These are phyloP conservation scores for Enteromius mattozi DNA, from an alignment of 2,797 vertebrate genomes.

Conservation along the genomic window DNA sequence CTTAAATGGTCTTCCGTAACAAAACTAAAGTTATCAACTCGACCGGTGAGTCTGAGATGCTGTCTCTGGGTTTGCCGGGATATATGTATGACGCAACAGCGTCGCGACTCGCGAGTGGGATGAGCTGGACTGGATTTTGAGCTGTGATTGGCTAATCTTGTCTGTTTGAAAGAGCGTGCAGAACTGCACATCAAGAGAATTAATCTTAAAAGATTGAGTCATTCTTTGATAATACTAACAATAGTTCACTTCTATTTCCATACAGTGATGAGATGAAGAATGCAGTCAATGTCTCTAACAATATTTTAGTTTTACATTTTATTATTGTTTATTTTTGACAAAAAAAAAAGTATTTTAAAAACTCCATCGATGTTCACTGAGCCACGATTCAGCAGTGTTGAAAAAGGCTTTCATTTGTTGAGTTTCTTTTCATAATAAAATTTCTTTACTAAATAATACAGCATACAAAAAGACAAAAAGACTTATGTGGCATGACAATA, in stretches of 20 bases:
- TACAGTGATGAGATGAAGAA: background rate
- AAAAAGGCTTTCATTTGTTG: background rate
- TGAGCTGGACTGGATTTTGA: background rate
- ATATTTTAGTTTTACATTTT: background rate
- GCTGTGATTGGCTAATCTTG: constrained; percentile 7
- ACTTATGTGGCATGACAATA: background rate
- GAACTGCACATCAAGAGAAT: background rate
- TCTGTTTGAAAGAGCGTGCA: background rate
- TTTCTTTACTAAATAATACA: background rate
- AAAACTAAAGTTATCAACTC: background rate
- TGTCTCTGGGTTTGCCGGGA: background rate
- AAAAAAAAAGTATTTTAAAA: background rate
- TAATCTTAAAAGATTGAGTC: background rate
- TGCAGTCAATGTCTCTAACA: background rate
- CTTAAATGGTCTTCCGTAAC: background rate
- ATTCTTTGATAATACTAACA: background rate
- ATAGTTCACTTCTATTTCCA: background rate
- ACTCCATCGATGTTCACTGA: background rate
- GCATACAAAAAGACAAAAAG: background rate
- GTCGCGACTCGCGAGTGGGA: no score
- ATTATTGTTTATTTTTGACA: background rate
- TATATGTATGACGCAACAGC: constrained; percentile 51
- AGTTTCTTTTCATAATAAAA: background rate
- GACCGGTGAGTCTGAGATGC: constrained; percentile 21
- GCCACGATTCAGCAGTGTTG: background rate